A percentile compares a stretch with the other conserved stretches of the same genome.
Conservation (phyloP, 2,888 invertebrate species). For the Dascillus cervinus region DNA sequence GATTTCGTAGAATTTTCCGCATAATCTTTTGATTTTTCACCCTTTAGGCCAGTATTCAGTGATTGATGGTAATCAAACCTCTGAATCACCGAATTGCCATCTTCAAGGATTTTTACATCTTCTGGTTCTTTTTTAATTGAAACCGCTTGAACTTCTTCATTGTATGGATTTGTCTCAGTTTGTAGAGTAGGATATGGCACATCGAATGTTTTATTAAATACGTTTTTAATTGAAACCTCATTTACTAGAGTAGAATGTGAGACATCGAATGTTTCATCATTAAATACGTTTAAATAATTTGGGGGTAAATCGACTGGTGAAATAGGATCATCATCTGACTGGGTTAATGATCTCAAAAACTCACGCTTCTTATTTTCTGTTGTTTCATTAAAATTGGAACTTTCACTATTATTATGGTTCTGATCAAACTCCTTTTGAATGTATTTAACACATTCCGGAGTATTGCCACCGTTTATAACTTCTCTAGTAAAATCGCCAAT, state of each 20-base stretch:
- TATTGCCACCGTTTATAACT: conserved; percentile 11
- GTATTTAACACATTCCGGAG: conserved; percentile 13
- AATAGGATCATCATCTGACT: neutral
- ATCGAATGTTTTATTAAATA: no score
- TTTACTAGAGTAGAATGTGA: no score
- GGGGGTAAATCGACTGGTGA: neutral
- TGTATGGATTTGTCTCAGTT: no score
- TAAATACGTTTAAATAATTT: neutral
- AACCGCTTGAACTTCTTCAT: no score
- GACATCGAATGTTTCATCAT: neutral
- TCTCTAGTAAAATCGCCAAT: conserved; percentile 18
- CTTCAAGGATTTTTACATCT: conserved; percentile 6
- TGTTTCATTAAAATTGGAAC: conserved; percentile 15
- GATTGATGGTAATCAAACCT: conserved; percentile 11
- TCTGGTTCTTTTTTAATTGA: conserved; percentile 5
- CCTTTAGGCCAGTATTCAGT: no score
- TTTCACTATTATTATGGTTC: conserved; percentile 5
- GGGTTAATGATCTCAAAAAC: conserved; percentile 15
- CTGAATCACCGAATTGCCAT: conserved; percentile 5
- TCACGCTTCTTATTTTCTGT: conserved; percentile 9
- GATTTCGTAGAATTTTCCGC: no score
- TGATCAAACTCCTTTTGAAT: neutral
- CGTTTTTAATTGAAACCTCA: no score
- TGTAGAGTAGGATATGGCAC: no score
- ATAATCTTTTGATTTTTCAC: no score